Percentiles rank a stretch among this genome's conserved stretches.
phyloP scores from a whole-genome alignment of 2,888 invertebrate genomes.

The Protodeltote pygarga region DNA sequence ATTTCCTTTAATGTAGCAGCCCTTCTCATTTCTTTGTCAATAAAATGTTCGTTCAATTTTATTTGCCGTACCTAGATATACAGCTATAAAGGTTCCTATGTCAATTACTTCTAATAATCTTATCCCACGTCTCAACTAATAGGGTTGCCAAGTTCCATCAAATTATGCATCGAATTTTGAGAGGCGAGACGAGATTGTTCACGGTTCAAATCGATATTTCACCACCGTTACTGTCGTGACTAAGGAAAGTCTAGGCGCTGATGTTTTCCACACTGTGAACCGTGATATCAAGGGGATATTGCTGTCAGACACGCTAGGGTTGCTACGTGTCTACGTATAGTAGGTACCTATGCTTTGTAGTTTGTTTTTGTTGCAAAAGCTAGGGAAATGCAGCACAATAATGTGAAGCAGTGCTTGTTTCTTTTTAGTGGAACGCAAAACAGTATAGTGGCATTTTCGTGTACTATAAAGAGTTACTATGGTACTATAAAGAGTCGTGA shows the following conservation, averaged over 20 bases:
- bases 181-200: slow-evolving; percentile 10
- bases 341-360: background rate
- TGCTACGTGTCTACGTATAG: background rate
- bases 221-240: slow-evolving; percentile 24
- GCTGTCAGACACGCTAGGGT: slow-evolving; percentile 23
- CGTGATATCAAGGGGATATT: slow-evolving; percentile 27
- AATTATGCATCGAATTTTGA: slow-evolving; percentile 36
- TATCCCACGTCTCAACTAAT: slow-evolving; percentile 9
- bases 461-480: background rate
- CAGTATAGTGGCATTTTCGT: background rate
- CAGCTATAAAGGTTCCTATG: too few relatives aligned
- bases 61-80: too few relatives aligned
- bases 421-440: background rate
- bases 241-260: slow-evolving; percentile 14
- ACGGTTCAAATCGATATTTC: slow-evolving; percentile 32
- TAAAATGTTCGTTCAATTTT: too few relatives aligned
- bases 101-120: slow-evolving; percentile 6
- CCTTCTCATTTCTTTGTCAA: too few relatives aligned
- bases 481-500: too few relatives aligned
- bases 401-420: background rate
- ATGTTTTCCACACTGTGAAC: slow-evolving; percentile 12
- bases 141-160: slow-evolving; percentile 13
- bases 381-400: slow-evolving; percentile 8
- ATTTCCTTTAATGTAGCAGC: too few relatives aligned
- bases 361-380: slow-evolving; percentile 9